Percentiles rank a stretch among this genome's conserved stretches.
Conservation (phyloP, 1,140 invertebrate species). For the Nymphalis io region DNA sequence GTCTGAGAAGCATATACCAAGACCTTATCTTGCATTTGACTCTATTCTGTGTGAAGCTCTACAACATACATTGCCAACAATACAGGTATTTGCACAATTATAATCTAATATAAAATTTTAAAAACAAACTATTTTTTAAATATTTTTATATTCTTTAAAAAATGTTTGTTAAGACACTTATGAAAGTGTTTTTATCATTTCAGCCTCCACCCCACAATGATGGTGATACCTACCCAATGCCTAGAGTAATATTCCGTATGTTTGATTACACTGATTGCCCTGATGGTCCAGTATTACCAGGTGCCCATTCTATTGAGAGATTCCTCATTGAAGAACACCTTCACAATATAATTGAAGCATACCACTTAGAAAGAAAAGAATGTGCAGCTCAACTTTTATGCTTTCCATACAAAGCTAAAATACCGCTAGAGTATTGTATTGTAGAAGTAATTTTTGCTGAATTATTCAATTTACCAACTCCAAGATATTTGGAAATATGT, state of each 20-base stretch:
- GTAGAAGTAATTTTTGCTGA: slow-evolving; percentile 98
- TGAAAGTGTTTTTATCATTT: slow-evolving; percentile 30
- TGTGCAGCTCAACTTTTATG: slow-evolving; percentile 95
- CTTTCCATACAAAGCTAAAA: slow-evolving; percentile 95
- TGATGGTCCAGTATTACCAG: slow-evolving; percentile 94
- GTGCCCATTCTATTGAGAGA: slow-evolving; percentile 97
- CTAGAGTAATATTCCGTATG: slow-evolving; percentile 94
- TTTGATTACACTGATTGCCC: slow-evolving; percentile 99
- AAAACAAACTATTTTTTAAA: too few species aligned
- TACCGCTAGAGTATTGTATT: slow-evolving; percentile 98
- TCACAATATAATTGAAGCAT: slow-evolving; percentile 94
- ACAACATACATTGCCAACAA: slow-evolving; percentile 95
- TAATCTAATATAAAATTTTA: not conserved
- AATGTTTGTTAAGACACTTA: not conserved
- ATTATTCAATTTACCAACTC: slow-evolving; percentile 94
- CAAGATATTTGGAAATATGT: slow-evolving; percentile 94
- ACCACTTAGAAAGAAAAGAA: slow-evolving; percentile 95
- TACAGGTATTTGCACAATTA: slow-evolving; percentile 75
- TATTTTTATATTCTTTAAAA: too few species aligned
- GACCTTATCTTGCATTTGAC: slow-evolving; percentile 98
- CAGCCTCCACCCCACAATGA: slow-evolving; percentile 90
- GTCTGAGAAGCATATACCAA: slow-evolving; percentile 97
- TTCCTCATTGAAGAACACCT: slow-evolving; percentile 99
- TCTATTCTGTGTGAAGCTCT: slow-evolving; percentile 96
- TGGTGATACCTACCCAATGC: slow-evolving; percentile 93